These are phyloP conservation scores for Barypeithes pellucidus DNA, from an alignment of 2,888 invertebrate genomes.

Conservation along the genomic window DNA sequence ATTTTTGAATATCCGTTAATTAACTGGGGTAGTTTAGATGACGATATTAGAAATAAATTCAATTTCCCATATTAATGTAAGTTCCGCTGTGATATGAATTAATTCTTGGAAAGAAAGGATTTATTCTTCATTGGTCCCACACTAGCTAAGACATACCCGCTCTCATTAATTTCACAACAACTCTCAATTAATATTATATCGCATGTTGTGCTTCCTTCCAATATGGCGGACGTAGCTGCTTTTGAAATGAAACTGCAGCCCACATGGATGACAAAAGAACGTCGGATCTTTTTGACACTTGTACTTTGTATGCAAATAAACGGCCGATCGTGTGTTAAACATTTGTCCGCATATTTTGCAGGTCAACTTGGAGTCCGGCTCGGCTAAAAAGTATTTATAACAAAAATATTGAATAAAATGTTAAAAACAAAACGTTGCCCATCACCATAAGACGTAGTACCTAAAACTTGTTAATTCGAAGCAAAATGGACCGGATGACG, in stretches of 20 bases:
- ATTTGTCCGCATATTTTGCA: slow-evolving; percentile 37
- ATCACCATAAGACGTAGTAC: slow-evolving; percentile 19
- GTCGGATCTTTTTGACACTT: slow-evolving; percentile 60
- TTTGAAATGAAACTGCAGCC: slow-evolving; percentile 37
- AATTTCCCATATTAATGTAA: too few species aligned
- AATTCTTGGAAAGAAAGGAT: too few species aligned
- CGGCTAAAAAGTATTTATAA: slow-evolving; percentile 13
- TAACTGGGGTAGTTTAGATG: too few species aligned
- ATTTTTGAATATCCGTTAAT: too few species aligned
- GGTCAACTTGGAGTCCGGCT: not conserved
- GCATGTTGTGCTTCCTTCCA: slow-evolving; percentile 14
- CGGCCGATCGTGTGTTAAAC: slow-evolving; percentile 40
- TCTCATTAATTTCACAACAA: too few species aligned
- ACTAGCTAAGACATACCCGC: too few species aligned
- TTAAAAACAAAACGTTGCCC: not conserved
- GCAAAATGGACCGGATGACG: not conserved
- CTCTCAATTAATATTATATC: not conserved
- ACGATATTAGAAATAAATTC: too few species aligned
- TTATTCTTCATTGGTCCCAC: too few species aligned
- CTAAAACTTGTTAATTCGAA: slow-evolving; percentile 13
- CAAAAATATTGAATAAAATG: not conserved
- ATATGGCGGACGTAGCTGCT: slow-evolving; percentile 35
- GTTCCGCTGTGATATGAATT: too few species aligned
- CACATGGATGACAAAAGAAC: slow-evolving; percentile 54
- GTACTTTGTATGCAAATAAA: slow-evolving; percentile 55